A percentile compares a stretch with the other conserved stretches of the same genome.
Evolutionary conservation across 2,888 invertebrate genomes (phyloP).

Genomic region (Stratiomys singularior): DNA sequence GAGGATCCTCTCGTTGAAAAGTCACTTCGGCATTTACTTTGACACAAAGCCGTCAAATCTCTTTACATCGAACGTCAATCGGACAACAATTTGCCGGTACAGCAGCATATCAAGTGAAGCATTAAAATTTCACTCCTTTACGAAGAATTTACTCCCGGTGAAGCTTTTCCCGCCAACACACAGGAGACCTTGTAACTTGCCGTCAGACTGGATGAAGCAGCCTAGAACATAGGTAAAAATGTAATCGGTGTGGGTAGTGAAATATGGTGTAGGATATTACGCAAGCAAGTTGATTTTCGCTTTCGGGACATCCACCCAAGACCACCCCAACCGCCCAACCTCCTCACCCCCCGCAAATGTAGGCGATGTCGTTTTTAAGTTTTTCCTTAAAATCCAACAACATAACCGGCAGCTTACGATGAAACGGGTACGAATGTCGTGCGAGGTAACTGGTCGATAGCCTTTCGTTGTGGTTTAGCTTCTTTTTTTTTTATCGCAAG

Average conservation of each 20-base stretch:
- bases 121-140: slow-evolving; percentile 46
- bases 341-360: too few species aligned
- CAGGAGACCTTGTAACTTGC: neutral
- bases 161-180: slow-evolving; percentile 13
- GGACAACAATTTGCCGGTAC: slow-evolving; percentile 50
- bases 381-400: neutral
- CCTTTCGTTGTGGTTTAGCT: slow-evolving; percentile 19
- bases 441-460: neutral
- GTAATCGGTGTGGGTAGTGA: neutral
- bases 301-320: neutral
- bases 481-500: neutral
- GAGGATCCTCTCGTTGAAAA: slow-evolving; percentile 42
- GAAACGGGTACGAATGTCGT: neutral
- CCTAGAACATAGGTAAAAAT: slow-evolving; percentile 19
- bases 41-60: slow-evolving; percentile 48
- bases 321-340: too few species aligned
- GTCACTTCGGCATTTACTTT: slow-evolving; percentile 47
- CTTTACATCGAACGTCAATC: slow-evolving; percentile 49
- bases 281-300: slow-evolving; percentile 15
- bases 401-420: neutral
- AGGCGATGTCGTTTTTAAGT: slow-evolving; percentile 31
- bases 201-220: slow-evolving; percentile 2
- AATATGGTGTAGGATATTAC: neutral
- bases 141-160: slow-evolving; percentile 33
- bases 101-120: slow-evolving; percentile 48